These are phyloP conservation scores for Callimorpha dominula DNA, from an alignment of 2,888 invertebrate species.

Conservation along the genomic window DNA sequence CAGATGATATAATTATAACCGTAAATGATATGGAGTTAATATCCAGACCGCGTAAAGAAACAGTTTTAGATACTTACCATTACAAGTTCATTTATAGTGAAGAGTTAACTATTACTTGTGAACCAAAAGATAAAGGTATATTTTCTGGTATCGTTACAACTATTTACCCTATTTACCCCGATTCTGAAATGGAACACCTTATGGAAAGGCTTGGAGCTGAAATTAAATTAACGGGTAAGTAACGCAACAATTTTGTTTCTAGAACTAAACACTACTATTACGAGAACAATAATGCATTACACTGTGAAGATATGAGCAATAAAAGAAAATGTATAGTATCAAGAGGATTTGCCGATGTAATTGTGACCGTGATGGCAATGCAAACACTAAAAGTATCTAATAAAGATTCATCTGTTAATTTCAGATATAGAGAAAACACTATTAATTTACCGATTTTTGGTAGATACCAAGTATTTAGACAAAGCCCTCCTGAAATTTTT, in stretches of 20 bases:
- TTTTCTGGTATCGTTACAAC: background rate
- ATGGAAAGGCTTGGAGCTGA: too few relatives aligned
- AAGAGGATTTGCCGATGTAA: too few relatives aligned
- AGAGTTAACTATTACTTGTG: conserved; percentile 2
- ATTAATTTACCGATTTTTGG: background rate
- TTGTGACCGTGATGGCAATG: background rate
- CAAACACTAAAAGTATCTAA: background rate
- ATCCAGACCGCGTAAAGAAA: background rate
- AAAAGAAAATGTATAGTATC: background rate
- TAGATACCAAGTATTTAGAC: background rate
- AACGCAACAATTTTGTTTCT: background rate
- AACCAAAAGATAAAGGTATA: background rate
- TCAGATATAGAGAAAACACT: background rate
- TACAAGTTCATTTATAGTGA: conserved; percentile 8
- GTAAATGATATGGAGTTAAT: background rate
- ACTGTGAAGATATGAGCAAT: background rate
- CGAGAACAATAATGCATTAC: background rate
- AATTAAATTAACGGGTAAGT: background rate
- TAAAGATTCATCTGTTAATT: background rate
- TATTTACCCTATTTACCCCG: fast-evolving
- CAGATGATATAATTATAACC: background rate
- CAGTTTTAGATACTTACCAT: background rate
- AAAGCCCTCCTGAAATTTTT: background rate
- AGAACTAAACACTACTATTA: background rate
- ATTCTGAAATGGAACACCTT: background rate